These are phyloP conservation scores for Phalacrocorax brasilianus DNA, from an alignment of 2,113 vertebrate species.

Conservation along the genomic window DNA sequence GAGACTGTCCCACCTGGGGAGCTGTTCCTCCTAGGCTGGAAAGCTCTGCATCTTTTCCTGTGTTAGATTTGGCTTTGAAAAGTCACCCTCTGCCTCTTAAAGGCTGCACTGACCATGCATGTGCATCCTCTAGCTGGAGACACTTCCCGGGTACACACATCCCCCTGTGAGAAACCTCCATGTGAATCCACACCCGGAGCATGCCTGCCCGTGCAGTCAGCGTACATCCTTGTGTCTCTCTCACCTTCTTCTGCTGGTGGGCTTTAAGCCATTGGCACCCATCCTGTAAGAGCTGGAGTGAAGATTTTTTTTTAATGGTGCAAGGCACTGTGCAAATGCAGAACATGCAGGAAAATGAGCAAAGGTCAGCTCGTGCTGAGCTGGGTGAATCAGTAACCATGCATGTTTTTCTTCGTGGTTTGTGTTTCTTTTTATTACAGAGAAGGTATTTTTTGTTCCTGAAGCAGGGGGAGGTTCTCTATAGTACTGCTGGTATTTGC, in stretches of 20 bases:
- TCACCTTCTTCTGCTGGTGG: neutral
- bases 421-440: neutral
- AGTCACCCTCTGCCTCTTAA: neutral
- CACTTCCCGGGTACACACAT: neutral
- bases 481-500: neutral
- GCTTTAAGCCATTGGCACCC: neutral
- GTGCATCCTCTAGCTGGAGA: neutral
- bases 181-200: neutral
- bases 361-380: neutral
- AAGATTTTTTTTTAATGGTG: neutral
- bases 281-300: neutral
- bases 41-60: neutral
- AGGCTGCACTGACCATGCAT: neutral
- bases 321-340: neutral
- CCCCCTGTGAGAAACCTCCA: neutral
- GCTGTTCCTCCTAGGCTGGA: neutral
- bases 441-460: neutral
- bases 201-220: accelerated
- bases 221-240: neutral
- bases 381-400: neutral
- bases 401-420: neutral
- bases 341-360: accelerated
- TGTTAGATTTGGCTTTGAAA: neutral
- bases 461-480: neutral
- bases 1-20: neutral